phyloP scores from a whole-genome alignment of 1,140 invertebrate species.

The Solenopsis fugax region DNA sequence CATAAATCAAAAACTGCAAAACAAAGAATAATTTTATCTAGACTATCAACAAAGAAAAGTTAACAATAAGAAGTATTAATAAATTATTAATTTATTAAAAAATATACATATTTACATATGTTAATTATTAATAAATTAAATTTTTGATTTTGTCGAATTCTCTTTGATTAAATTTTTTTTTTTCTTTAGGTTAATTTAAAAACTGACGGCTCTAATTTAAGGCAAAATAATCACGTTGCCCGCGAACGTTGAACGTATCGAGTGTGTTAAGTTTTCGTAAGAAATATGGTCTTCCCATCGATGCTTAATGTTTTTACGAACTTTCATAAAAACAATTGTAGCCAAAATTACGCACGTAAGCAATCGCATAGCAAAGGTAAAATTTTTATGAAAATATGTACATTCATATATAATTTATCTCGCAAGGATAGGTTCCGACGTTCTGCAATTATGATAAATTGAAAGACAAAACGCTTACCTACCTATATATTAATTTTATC shows the following conservation, averaged over 20 bases:
- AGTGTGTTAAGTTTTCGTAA: conserved; percentile 59
- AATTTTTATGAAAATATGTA: conserved; percentile 64
- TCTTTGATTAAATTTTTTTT: background rate
- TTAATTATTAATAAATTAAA: background rate
- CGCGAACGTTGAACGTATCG: background rate
- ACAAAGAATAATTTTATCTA: background rate
- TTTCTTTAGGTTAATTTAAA: background rate
- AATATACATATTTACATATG: background rate
- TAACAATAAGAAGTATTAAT: background rate
- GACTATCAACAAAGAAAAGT: background rate
- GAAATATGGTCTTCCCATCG: conserved; percentile 74
- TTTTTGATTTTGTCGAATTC: background rate
- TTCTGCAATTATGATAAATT: conserved; percentile 43
- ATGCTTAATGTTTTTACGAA: conserved; percentile 68
- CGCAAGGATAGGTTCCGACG: conserved; percentile 61
- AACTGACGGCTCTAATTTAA: background rate
- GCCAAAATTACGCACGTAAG: background rate
- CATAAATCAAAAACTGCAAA: background rate
- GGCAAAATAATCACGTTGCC: conserved; percentile 19
- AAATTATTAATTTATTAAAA: background rate
- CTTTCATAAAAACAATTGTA: conserved; percentile 51
- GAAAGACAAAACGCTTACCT: conserved; percentile 57
- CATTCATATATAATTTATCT: conserved; percentile 63
- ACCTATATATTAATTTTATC: conserved; percentile 62
- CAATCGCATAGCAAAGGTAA: conserved; percentile 28